Evolutionary conservation across 2,888 invertebrate genomes (phyloP).

Genomic region (Mesopsocus fuscifrons): DNA sequence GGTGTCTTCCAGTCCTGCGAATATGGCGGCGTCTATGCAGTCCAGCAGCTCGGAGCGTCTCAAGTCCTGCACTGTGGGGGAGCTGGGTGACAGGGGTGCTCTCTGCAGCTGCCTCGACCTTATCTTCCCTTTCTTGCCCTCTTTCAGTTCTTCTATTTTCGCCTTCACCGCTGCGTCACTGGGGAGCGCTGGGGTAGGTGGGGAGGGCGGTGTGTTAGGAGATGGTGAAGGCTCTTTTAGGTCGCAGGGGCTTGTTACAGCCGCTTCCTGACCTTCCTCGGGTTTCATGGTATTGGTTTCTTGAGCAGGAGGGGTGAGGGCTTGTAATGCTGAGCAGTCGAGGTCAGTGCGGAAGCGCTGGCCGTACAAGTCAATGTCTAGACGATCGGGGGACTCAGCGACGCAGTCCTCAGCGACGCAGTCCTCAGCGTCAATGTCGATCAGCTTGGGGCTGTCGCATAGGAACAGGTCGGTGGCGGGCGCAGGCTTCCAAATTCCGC

Average conservation of each 20-base stretch:
- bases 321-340: not conserved
- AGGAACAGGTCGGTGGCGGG: too few species aligned
- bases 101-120: not conserved
- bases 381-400: not conserved
- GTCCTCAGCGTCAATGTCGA: too few species aligned
- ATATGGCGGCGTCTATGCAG: slow-evolving; percentile 3
- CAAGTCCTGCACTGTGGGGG: not conserved
- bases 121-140: not conserved
- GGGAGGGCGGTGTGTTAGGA: too few species aligned
- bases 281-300: not conserved
- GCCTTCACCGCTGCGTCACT: too few species aligned
- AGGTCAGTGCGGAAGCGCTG: slow-evolving; percentile 4
- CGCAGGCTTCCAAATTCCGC: too few species aligned
- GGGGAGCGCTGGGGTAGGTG: too few species aligned
- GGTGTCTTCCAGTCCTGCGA: not conserved
- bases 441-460: too few species aligned
- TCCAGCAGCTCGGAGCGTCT: not conserved
- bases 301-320: not conserved
- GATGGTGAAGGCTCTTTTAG: not conserved
- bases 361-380: slow-evolving; percentile 5
- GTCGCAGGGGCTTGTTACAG: not conserved
- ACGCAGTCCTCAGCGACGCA: too few species aligned
- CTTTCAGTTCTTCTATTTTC: not conserved
- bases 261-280: not conserved
- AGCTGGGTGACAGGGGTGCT: not conserved